These are phyloP conservation scores for Chamaea fasciata DNA, from an alignment of 2,113 vertebrate genomes.

Conservation along the genomic window DNA sequence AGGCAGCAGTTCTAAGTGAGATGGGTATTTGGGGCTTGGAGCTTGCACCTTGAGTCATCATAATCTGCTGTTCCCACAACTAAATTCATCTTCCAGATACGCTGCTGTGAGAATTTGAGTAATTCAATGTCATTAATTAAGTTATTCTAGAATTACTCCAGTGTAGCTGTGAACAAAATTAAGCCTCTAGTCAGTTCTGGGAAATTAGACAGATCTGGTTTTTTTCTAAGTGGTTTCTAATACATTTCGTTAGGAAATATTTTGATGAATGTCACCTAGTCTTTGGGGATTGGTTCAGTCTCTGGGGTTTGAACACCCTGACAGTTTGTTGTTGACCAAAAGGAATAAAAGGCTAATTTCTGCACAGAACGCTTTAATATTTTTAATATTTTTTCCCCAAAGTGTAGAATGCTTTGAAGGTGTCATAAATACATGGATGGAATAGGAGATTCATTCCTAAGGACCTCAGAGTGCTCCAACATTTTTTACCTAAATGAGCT, in stretches of 20 bases:
- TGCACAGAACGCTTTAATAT: not conserved
- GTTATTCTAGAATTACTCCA: constrained; percentile 47
- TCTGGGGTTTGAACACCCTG: constrained; percentile 4
- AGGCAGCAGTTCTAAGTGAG: not conserved
- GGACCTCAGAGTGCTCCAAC: not conserved
- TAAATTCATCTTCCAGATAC: constrained; percentile 13
- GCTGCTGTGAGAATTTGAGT: constrained; percentile 3
- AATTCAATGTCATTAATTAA: constrained; percentile 43
- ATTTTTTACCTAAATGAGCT: not conserved
- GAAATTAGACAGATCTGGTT: constrained; percentile 42
- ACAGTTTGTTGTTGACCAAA: not conserved
- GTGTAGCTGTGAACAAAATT: constrained; percentile 48
- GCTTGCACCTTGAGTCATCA: not conserved
- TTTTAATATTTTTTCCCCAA: not conserved
- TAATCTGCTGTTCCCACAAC: not conserved
- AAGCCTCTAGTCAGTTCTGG: constrained; percentile 42
- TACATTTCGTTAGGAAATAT: constrained; percentile 37
- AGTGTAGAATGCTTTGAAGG: not conserved
- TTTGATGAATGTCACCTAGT: constrained; percentile 39
- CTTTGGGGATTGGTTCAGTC: not conserved
- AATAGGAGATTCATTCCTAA: not conserved
- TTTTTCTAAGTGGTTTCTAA: constrained; percentile 46
- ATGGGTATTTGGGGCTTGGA: not conserved
- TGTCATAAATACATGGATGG: not conserved
- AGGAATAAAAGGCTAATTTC: constrained; percentile 19